Percentiles rank a stretch among this genome's conserved stretches.
Evolutionary conservation across 2,888 invertebrate species (phyloP).

Genomic region (Lingula anatina): DNA sequence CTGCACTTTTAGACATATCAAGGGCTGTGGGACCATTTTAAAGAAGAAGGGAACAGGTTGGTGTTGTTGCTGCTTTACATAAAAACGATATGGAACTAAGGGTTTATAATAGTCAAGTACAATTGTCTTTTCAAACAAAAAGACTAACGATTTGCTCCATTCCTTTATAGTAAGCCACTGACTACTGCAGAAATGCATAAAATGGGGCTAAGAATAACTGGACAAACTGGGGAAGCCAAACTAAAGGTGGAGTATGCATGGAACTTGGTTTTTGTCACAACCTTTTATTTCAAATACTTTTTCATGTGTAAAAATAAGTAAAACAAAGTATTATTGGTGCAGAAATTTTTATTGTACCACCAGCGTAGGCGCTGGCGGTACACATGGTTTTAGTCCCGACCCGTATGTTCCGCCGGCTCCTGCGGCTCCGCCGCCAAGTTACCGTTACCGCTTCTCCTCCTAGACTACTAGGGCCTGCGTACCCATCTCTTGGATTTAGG

Average conservation of each 20-base stretch:
- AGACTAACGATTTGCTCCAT: too few relatives aligned
- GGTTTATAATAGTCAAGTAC: too few relatives aligned
- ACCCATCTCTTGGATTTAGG: neutral
- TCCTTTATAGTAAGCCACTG: slow-evolving; percentile 25
- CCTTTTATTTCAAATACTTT: neutral
- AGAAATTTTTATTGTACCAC: too few relatives aligned
- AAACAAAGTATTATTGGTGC: too few relatives aligned
- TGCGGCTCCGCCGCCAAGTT: too few relatives aligned
- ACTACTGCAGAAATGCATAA: slow-evolving; percentile 31
- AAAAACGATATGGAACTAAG: neutral
- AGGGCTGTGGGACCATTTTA: slow-evolving; percentile 33
- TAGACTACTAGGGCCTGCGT: too few relatives aligned
- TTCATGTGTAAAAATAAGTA: too few relatives aligned
- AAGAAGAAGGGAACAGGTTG: slow-evolving; percentile 31
- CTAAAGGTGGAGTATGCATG: slow-evolving; percentile 24
- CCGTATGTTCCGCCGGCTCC: too few relatives aligned
- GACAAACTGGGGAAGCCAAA: slow-evolving; percentile 40
- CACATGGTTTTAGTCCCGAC: too few relatives aligned
- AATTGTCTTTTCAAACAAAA: too few relatives aligned
- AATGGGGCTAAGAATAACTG: slow-evolving; percentile 34
- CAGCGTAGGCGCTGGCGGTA: too few relatives aligned
- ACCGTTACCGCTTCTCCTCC: too few relatives aligned
- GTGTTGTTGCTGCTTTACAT: neutral
- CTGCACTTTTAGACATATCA: slow-evolving; percentile 29
- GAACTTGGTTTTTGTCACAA: neutral